Conservation (phyloP, 1,140 invertebrate genomes). For the Galleria mellonella region DNA sequence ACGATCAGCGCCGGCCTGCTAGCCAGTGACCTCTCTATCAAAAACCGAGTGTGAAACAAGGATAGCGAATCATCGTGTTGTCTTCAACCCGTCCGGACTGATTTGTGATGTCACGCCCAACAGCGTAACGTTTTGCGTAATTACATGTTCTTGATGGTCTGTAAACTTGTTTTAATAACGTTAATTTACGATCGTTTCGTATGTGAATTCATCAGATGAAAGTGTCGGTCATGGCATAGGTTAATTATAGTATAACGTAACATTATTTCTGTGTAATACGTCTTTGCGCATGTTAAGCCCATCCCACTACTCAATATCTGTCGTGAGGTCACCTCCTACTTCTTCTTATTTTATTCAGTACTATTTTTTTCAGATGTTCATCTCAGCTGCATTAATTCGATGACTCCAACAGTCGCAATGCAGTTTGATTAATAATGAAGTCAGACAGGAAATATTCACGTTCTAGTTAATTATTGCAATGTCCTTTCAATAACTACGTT, state of each 20-base stretch:
- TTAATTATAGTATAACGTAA: slow-evolving; percentile 42
- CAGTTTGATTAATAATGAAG: slow-evolving; percentile 66
- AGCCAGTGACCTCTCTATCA: slow-evolving; percentile 34
- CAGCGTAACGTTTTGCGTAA: slow-evolving; percentile 72
- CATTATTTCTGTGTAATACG: slow-evolving; percentile 45
- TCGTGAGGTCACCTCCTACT: slow-evolving; percentile 68
- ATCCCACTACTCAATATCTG: slow-evolving; percentile 72
- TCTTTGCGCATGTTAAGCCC: slow-evolving; percentile 70
- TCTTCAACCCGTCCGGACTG: slow-evolving; percentile 60
- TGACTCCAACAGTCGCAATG: slow-evolving; percentile 47
- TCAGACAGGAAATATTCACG: slow-evolving; percentile 7
- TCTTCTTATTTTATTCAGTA: slow-evolving; percentile 66
- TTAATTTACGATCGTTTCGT: slow-evolving; percentile 58
- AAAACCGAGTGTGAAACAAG: slow-evolving; percentile 21
- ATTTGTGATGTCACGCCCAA: slow-evolving; percentile 73
- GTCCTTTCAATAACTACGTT: too few relatives aligned
- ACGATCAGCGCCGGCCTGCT: slow-evolving; percentile 59
- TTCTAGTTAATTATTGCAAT: too few relatives aligned
- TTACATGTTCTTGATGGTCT: slow-evolving; percentile 49
- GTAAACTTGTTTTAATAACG: slow-evolving; percentile 68
- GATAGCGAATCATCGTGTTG: slow-evolving; percentile 51
- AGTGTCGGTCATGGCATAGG: slow-evolving; percentile 38
- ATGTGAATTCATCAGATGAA: slow-evolving; percentile 51
- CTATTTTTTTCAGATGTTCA: slow-evolving; percentile 46
- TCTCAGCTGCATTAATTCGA: slow-evolving; percentile 58